These are phyloP conservation scores for Choloepus hoffmanni DNA, from an alignment of 2,113 vertebrate species.

Conservation along the genomic window DNA sequence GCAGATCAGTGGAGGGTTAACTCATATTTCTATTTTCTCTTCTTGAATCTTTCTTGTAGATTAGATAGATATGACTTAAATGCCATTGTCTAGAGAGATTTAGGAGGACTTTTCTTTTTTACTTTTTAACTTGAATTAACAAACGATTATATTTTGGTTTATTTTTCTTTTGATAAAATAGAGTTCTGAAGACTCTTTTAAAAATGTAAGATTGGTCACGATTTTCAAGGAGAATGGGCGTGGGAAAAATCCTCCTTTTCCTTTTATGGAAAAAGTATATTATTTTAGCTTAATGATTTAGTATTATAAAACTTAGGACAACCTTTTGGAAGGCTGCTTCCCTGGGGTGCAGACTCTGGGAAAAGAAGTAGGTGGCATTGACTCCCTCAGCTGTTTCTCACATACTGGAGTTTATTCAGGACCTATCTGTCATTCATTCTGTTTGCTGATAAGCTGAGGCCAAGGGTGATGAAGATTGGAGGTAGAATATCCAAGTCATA, in stretches of 20 bases:
- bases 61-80: neutral
- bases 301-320: conserved; percentile 9
- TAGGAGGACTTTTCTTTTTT: neutral
- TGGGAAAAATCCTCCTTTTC: neutral
- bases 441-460: neutral
- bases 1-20: neutral
- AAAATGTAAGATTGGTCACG: neutral
- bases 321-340: neutral
- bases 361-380: neutral
- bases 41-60: neutral
- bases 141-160: conserved; percentile 15
- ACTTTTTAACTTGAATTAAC: conserved; percentile 33
- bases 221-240: neutral
- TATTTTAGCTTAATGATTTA: conserved; percentile 21
- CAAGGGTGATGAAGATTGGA: neutral
- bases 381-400: neutral
- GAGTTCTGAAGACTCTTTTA: neutral
- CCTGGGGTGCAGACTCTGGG: neutral
- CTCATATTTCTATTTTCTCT: conserved; percentile 5
- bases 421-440: neutral
- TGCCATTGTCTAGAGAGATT: neutral
- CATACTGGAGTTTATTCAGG: neutral
- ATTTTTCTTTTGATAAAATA: conserved; percentile 30
- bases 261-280: conserved; percentile 24
- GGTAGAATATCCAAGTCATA: neutral